These are phyloP conservation scores for Chaitophorus viminalis DNA, from an alignment of 2,888 invertebrate species.

Conservation along the genomic window DNA sequence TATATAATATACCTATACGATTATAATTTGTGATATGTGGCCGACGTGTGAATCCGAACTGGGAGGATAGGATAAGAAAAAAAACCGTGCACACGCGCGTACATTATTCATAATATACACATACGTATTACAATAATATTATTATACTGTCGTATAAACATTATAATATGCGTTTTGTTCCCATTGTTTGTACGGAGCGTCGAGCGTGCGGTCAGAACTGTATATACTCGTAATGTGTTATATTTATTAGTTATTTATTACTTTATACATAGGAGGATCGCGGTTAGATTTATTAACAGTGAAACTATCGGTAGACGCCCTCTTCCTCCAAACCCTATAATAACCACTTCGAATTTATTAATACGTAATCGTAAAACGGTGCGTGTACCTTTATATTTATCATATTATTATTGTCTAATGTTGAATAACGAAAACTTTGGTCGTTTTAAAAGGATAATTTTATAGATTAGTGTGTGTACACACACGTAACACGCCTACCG, in stretches of 20 bases:
- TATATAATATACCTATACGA: background rate
- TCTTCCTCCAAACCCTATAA: conserved; percentile 6
- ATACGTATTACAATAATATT: background rate
- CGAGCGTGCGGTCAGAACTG: background rate
- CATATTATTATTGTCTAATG: background rate
- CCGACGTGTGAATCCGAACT: background rate
- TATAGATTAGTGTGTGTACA: background rate
- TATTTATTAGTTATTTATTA: background rate
- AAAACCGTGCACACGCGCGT: too few species aligned
- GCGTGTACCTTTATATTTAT: background rate
- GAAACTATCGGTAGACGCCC: conserved; percentile 33
- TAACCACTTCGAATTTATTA: conserved; percentile 23
- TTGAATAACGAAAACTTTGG: background rate
- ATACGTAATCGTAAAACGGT: background rate
- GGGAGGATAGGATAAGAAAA: background rate
- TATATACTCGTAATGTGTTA: background rate
- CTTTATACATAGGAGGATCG: conserved; percentile 9
- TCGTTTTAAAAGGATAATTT: conserved; percentile 28
- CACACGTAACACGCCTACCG: conserved; percentile 12
- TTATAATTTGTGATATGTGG: background rate
- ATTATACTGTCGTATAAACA: background rate
- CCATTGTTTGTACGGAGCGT: background rate
- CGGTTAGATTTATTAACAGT: conserved; percentile 35
- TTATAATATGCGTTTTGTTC: background rate
- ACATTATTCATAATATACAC: background rate